Percentiles rank a stretch among this genome's conserved stretches.
phyloP scores from a whole-genome alignment of 2,797 vertebrate species.

The Morus bassanus region DNA sequence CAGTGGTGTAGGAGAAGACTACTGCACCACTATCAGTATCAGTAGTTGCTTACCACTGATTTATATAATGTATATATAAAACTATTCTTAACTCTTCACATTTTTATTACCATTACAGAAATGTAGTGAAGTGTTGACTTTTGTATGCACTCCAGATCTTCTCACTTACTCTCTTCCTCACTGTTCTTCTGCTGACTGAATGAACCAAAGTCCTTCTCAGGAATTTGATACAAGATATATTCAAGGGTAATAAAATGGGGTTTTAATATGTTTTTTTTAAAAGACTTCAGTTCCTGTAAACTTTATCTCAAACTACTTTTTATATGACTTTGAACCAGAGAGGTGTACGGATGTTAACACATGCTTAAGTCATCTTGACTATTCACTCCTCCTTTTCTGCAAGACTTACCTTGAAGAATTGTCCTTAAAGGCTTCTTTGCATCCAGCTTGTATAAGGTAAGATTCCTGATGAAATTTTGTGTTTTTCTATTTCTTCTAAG shows the following conservation, averaged over 20 bases:
- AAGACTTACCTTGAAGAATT: neutral
- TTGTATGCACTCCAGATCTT: neutral
- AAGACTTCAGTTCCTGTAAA: neutral
- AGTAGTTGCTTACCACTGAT: neutral
- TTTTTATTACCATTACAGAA: neutral
- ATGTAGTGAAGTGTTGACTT: neutral
- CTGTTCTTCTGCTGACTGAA: neutral
- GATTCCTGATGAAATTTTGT: neutral
- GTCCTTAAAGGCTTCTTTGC: neutral
- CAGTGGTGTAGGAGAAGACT: neutral
- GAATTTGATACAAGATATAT: neutral
- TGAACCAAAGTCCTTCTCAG: neutral
- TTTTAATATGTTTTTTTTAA: neutral
- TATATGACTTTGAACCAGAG: neutral
- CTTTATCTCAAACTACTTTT: neutral
- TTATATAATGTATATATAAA: neutral
- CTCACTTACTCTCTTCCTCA: neutral
- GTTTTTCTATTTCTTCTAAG: neutral
- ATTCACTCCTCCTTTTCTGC: neutral
- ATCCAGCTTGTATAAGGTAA: neutral
- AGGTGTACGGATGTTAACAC: neutral
- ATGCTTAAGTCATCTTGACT: neutral
- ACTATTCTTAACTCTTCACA: neutral
- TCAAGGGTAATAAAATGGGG: neutral
- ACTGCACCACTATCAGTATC: neutral